These are phyloP conservation scores for Lamellibrachia luymesi DNA, from an alignment of 1,140 invertebrate species.

Conservation along the genomic window DNA sequence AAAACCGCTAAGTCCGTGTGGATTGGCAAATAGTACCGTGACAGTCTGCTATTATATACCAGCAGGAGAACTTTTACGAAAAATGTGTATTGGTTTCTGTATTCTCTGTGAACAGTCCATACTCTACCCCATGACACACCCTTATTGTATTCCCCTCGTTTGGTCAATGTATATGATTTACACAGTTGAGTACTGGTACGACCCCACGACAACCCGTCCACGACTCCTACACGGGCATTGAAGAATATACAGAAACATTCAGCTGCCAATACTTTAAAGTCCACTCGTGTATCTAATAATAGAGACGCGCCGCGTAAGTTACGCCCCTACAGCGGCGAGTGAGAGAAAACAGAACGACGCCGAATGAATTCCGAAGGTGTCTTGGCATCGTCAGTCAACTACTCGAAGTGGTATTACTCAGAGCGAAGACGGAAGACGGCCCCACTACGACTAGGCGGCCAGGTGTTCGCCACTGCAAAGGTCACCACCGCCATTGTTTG, in stretches of 20 bases:
- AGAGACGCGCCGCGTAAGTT: background rate
- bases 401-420: background rate
- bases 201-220: no score
- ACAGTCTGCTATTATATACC: background rate
- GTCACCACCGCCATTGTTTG: background rate
- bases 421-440: background rate
- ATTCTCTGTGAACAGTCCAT: background rate
- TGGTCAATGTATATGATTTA: background rate
- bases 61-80: background rate
- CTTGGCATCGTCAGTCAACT: background rate
- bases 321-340: background rate
- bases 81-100: background rate
- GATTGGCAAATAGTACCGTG: background rate
- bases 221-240: background rate
- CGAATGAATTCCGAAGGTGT: background rate
- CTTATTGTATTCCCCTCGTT: background rate
- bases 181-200: background rate
- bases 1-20: background rate
- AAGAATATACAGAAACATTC: background rate
- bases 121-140: background rate
- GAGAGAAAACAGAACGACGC: background rate
- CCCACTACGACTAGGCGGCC: no score
- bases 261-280: background rate
- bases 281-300: background rate
- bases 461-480: background rate